Base-by-base conservation (phyloP, 2,797 vertebrate genomes). In the Enteromius anoplus region DNA sequence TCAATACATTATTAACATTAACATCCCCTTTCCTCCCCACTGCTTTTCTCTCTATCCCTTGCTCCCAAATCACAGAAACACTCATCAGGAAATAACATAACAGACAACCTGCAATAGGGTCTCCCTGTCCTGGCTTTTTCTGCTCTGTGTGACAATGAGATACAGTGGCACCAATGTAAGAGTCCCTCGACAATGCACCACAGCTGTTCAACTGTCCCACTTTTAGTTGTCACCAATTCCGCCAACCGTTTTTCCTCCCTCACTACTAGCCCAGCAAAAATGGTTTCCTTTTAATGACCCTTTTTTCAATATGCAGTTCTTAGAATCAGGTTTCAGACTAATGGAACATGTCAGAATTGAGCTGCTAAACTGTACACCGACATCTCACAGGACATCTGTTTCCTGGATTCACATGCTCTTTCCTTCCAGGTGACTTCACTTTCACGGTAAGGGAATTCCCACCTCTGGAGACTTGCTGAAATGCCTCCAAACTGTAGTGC, bases 171-270 rank as follows among this genome's bases (percentile, higher is more conserved):
- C 91, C 90, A 91, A 93, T 93, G 92, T 34, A 84, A 84, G 88
- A 84, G 89, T 94, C 93, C 94, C 94, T 88, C 23, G 91, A 91
- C 88, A 66, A 89, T 86, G 71, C 90, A 91, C 89, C 93, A 93
- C 94, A 95, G 93, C 93, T 95, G 93, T 94, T 92, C 83, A 88
- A 89, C 88, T 95, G 94, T 93, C 93, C 94, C 93, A 95, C 92
- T 94, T 95, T 94, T 82, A 76, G 79, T 88, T 87, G 81, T 87
- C 82, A 58, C 70, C 66, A 85, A 84, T 73, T 69, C 70, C 55
- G 78, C 55, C 45, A 84, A 85, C 17, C 47, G 34, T 26, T 68
- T 34, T 77, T 65, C 84, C 87, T 84, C 55, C 80, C 34, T 73
- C 85, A 84, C 47, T 64, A 51, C 53, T 19, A 19, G 55, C 32